Conservation (phyloP, 2,113 vertebrate genomes). For the Rostratula benghalensis region DNA sequence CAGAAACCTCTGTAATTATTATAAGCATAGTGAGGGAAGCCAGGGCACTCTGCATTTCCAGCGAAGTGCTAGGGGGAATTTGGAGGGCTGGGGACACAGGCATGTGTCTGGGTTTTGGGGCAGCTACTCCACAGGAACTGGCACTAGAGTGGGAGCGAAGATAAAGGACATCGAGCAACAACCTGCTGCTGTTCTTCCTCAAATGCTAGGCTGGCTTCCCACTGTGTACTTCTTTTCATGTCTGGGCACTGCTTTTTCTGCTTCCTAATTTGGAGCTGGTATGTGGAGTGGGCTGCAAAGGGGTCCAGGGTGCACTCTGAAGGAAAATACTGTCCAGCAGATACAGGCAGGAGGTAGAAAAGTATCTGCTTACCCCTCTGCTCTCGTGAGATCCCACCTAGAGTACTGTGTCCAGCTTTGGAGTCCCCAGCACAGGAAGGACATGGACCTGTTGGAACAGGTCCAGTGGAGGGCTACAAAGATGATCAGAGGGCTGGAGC, state of each 20-base stretch:
- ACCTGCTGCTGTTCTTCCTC: background rate
- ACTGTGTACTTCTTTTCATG: background rate
- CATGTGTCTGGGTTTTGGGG: background rate
- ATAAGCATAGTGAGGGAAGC: background rate
- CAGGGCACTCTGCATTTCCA: background rate
- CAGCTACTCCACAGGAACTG: background rate
- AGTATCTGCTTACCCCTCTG: background rate
- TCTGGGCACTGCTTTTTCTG: background rate
- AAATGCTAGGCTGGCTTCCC: background rate
- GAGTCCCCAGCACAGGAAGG: too few species aligned
- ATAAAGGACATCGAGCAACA: background rate
- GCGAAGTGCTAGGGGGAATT: rapidly evolving
- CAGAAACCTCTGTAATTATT: background rate
- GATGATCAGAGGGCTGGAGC: too few species aligned
- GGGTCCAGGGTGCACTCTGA: background rate
- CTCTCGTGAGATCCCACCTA: too few species aligned
- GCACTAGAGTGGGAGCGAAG: background rate
- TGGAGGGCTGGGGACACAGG: background rate
- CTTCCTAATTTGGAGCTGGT: background rate
- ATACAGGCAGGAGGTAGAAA: background rate
- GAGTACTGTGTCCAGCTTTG: too few species aligned
- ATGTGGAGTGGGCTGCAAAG: background rate
- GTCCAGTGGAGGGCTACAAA: too few species aligned
- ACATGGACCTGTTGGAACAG: too few species aligned
- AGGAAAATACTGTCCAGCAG: background rate